phyloP scores from a whole-genome alignment of 1,140 invertebrate species.

The Drosophila seguyi region DNA sequence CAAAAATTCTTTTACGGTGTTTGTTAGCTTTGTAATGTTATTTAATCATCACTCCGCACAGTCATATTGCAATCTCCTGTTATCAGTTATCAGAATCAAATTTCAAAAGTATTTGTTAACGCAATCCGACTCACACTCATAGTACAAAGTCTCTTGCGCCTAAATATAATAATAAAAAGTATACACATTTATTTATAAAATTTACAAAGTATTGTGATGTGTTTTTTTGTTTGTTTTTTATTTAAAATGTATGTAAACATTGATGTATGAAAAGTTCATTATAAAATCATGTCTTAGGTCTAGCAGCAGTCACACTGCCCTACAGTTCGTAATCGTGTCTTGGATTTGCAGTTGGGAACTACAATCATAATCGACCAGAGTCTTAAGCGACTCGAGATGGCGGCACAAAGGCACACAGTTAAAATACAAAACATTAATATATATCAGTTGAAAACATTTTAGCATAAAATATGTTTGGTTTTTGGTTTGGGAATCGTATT shows the following conservation, averaged over 20 bases:
- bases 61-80: slow-evolving; percentile 59
- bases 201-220: slow-evolving; percentile 27
- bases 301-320: slow-evolving; percentile 67
- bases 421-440: slow-evolving; percentile 36
- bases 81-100: slow-evolving; percentile 30
- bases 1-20: slow-evolving; percentile 37
- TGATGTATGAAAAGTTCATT: slow-evolving; percentile 40
- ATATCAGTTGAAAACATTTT: slow-evolving; percentile 53
- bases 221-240: slow-evolving; percentile 72
- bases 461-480: slow-evolving; percentile 55
- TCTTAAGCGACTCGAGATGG: slow-evolving; percentile 30
- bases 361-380: slow-evolving; percentile 24
- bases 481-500: slow-evolving; percentile 69
- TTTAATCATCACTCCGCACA: slow-evolving; percentile 39
- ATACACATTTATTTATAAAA: slow-evolving; percentile 57
- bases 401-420: slow-evolving; percentile 33
- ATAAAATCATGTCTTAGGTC: slow-evolving; percentile 63
- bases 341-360: slow-evolving; percentile 37
- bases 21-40: slow-evolving; percentile 37
- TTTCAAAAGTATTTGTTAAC: slow-evolving; percentile 63
- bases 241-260: slow-evolving; percentile 60
- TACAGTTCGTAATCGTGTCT: slow-evolving; percentile 50
- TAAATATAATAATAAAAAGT: slow-evolving; percentile 53
- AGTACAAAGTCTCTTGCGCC: slow-evolving; percentile 71
- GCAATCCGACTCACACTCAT: slow-evolving; percentile 33